Percentiles rank a stretch among this genome's conserved stretches.
Evolutionary conservation across 2,113 vertebrate species (phyloP).

Genomic region (Platysternon megacephalum): DNA sequence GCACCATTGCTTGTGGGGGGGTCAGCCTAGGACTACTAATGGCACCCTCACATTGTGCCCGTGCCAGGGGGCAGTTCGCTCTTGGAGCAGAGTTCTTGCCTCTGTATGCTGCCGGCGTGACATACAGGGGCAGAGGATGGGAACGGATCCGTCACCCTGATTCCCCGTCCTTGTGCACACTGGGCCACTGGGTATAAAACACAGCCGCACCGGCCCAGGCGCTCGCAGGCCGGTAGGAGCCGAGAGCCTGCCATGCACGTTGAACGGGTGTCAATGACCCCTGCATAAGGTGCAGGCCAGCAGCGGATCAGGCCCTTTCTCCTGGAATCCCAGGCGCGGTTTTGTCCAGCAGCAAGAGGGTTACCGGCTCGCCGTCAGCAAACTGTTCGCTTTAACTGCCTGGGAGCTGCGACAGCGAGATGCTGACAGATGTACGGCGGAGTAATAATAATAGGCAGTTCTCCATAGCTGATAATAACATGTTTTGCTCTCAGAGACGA

Average conservation of each 20-base stretch:
- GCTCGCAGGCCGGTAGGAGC: not conserved
- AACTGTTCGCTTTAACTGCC: not conserved
- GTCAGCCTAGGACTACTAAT: not conserved
- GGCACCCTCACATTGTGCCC: too few species aligned
- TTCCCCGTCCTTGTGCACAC: not conserved
- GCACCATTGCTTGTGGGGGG: too few species aligned
- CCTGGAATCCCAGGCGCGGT: not conserved
- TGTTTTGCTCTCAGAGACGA: not conserved
- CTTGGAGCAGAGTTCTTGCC: not conserved
- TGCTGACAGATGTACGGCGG: not conserved
- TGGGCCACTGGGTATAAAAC: not conserved
- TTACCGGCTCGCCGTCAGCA: not conserved
- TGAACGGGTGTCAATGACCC: not conserved
- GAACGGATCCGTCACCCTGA: not conserved
- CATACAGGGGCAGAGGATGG: not conserved
- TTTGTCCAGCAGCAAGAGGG: not conserved
- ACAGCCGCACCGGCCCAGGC: not conserved
- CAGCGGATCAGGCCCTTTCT: not conserved
- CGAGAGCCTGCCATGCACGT: fast-evolving
- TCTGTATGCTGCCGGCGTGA: not conserved
- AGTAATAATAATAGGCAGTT: not conserved
- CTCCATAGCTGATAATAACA: not conserved
- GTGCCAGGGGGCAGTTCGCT: too few species aligned
- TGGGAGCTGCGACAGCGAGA: not conserved
- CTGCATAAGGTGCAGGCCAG: not conserved